Conservation (phyloP, 2,888 invertebrate species). For the Iphiclides podalirius region DNA sequence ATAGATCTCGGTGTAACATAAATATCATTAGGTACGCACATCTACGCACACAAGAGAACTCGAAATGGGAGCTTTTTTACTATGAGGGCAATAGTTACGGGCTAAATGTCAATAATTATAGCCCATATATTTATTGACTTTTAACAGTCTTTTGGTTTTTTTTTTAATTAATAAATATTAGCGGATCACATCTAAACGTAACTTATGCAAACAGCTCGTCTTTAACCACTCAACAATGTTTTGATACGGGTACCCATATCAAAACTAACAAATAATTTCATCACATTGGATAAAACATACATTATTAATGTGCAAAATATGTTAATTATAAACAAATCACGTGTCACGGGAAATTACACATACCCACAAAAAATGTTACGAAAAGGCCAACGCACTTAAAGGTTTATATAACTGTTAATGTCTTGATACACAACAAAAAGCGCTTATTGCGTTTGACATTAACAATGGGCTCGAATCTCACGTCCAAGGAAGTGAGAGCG, state of each 20-base stretch:
- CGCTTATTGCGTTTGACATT: slow-evolving; percentile 4
- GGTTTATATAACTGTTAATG: slow-evolving; percentile 14
- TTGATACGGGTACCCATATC: neutral
- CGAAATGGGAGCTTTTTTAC: too few species aligned
- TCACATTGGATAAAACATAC: neutral
- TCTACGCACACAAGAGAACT: too few species aligned
- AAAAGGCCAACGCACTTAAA: slow-evolving; percentile 20
- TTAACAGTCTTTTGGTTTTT: too few species aligned
- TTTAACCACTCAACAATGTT: neutral
- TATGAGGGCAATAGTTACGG: too few species aligned
- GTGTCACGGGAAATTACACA: slow-evolving; percentile 19
- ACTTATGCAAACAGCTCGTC: too few species aligned
- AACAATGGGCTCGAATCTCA: slow-evolving; percentile 4
- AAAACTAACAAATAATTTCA: neutral
- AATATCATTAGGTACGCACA: too few species aligned
- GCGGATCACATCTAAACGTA: too few species aligned
- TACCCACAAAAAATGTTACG: slow-evolving; percentile 1
- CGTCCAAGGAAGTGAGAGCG: slow-evolving; percentile 1
- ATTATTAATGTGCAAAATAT: neutral
- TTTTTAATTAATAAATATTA: too few species aligned
- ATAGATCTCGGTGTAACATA: too few species aligned
- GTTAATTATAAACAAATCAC: slow-evolving; percentile 12
- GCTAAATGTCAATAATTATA: too few species aligned
- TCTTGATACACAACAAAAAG: neutral
- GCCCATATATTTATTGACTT: too few species aligned